Base-by-base conservation (phyloP, 2,113 vertebrate species). In the Lucifuga dentata region DNA sequence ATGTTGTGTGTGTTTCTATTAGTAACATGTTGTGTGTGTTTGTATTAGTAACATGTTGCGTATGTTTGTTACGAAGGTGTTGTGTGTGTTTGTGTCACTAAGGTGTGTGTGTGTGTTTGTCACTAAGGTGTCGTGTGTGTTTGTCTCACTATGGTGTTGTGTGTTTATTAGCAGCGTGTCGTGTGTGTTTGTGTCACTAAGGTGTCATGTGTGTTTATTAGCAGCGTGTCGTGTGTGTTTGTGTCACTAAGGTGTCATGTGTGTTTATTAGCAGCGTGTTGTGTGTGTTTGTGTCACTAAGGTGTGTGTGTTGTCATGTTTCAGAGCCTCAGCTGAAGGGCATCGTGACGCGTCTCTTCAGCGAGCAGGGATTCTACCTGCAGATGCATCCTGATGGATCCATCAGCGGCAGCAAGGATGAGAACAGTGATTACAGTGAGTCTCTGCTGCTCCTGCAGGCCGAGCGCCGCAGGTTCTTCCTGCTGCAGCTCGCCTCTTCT, bases 271-370 rank as follows among this genome's bases (percentile, higher is more conserved):
- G n/a, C n/a, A n/a, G n/a, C n/a, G n/a, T n/a, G n/a, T n/a, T 21
- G 23, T n/a, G 29, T 33, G 13, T 43, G 20, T 50, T 17, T 43
- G 49, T 40, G 41, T 64, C n/a, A n/a, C n/a, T n/a, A n/a, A n/a
- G n/a, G 48, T 60, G 39, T 23, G 21, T 39, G 29, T 35, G 29
- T 74, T 35, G 33, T 6, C 80, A 64, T 80, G 45, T 90, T 90
- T 13, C 93, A 98, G 97, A 98, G 93, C 95, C 95, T 75, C 95
- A 99, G 94, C 94, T 99, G 92, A 99, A 99, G 92, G 98, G 98
- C 89, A 99, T 99, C 76, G 97, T 99, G 91, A 98, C 98, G 75
- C 94, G 97, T 90, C 95, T 99, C 92, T 98, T 98, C 94, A 98
- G 96, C 70, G 96, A 98, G 91, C 97, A 99, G 92, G 96, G 95